Percentiles rank a stretch among this genome's conserved stretches.
Conservation (phyloP, 2,797 vertebrate genomes). For the Antennarius maculatus region DNA sequence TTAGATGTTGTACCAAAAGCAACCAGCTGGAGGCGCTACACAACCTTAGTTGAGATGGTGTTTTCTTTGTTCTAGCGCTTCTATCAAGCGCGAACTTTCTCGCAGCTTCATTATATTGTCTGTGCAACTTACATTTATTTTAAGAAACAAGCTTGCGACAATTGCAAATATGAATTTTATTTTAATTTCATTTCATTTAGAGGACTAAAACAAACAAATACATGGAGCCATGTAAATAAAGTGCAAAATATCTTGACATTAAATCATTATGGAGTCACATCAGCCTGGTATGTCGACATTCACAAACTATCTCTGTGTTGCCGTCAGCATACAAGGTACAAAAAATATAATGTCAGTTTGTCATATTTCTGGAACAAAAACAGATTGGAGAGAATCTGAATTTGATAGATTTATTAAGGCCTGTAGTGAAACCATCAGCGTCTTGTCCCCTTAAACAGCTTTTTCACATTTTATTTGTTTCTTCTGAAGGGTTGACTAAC, state of each 20-base stretch:
- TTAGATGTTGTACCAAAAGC: fast-evolving
- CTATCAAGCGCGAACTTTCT: neutral
- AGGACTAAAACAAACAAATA: constrained; percentile 54
- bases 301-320: constrained; percentile 26
- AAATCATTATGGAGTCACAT: constrained; percentile 45
- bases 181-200: constrained; percentile 49
- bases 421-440: neutral
- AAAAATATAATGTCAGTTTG: constrained; percentile 11
- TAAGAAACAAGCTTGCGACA: neutral
- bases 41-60: neutral
- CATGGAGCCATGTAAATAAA: constrained; percentile 62
- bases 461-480: constrained; percentile 29
- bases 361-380: constrained; percentile 15
- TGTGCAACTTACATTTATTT: neutral
- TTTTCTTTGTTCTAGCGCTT: neutral
- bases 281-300: constrained; percentile 15
- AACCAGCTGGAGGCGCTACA: constrained; percentile 47
- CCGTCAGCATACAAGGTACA: constrained; percentile 18
- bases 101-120: neutral
- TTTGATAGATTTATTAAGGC: constrained; percentile 6
- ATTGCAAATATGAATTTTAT: constrained; percentile 54
- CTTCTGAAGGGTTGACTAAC: constrained; percentile 18
- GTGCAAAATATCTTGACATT: constrained; percentile 69
- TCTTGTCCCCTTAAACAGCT: neutral
- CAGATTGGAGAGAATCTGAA: constrained; percentile 13